Evolutionary conservation across 2,888 invertebrate genomes (phyloP).

Genomic region (Aromia moschata): DNA sequence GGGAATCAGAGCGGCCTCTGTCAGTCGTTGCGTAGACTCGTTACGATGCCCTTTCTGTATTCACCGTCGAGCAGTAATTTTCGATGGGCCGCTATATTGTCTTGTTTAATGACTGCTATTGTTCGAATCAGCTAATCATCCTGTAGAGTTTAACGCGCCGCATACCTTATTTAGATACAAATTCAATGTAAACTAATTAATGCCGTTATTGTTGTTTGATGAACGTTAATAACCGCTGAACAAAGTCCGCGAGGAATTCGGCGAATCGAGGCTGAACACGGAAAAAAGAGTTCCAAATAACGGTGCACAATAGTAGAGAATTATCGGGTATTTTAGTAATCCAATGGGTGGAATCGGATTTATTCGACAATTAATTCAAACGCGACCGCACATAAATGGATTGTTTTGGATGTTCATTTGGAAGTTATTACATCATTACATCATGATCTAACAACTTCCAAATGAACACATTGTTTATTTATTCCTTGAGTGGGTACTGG

Average conservation of each 20-base stretch:
- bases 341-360: too few relatives aligned
- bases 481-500: too few relatives aligned
- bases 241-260: constrained; percentile 5
- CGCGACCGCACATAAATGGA: too few relatives aligned
- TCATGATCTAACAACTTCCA: too few relatives aligned
- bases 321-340: too few relatives aligned
- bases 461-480: too few relatives aligned
- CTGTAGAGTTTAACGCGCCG: constrained; percentile 31
- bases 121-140: constrained; percentile 31
- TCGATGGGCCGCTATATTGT: constrained; percentile 35
- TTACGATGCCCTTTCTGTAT: constrained; percentile 25
- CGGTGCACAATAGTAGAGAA: too few relatives aligned
- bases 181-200: constrained; percentile 33
- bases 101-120: constrained; percentile 36
- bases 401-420: too few relatives aligned
- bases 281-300: background rate
- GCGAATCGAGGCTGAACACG: background rate
- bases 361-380: too few relatives aligned
- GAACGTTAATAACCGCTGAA: constrained; percentile 19
- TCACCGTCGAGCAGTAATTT: constrained; percentile 31
- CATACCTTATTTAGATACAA: constrained; percentile 35
- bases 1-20: constrained; percentile 1
- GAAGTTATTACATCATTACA: too few relatives aligned
- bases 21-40: constrained; percentile 10
- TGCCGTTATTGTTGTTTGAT: constrained; percentile 17